Base-by-base conservation (phyloP, 2,888 invertebrate species). In the Agapostemon virescens region DNA sequence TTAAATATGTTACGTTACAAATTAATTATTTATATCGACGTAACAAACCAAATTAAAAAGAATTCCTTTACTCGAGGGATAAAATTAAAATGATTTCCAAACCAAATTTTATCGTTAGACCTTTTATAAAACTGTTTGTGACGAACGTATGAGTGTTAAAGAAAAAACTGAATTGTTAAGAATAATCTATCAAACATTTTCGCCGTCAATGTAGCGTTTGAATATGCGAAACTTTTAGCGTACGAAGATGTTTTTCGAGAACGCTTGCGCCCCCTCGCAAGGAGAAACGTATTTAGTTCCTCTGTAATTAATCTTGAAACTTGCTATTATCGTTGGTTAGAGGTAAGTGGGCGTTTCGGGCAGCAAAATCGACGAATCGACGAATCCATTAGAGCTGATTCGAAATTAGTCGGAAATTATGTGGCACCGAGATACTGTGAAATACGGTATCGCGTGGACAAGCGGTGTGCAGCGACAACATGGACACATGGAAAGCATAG, bases 361-460 rank as follows among this genome's bases (percentile, higher is more conserved):
- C 15, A 23, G 30, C 49, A 36, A 40, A 74, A 74, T 74, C 61
- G 64, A 58, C 64, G 63, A 72, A 79, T 79, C 69, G 67, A 69
- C 61, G 74, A 66, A 81, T 81, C 69, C 61, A 74, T 70, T 74
- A 74, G 74, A 58, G 58, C 30, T 36, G 74, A 58, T 74, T 74
- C 40, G 67, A 55, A 68, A 68, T 68, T 55, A 74, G 55, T 73
- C 69, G 67, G 63, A 70, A 68, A 81, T 81, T 68, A 67, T 55
- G 69, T 69, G 69, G 33, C 66, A 52, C 30, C 23, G 49, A 69
- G 45, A 74, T 81, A 66, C 36, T 58, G 58, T 74, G 69, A 74
- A 81, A 81, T 74, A 69, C 64, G 42, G 36, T 58, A 66, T 64
- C 69, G 40, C 79, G 71, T 70, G 78, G 40, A 70, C 80, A 20